phyloP scores from a whole-genome alignment of 2,113 vertebrate species.

The Bubo scandiacus region DNA sequence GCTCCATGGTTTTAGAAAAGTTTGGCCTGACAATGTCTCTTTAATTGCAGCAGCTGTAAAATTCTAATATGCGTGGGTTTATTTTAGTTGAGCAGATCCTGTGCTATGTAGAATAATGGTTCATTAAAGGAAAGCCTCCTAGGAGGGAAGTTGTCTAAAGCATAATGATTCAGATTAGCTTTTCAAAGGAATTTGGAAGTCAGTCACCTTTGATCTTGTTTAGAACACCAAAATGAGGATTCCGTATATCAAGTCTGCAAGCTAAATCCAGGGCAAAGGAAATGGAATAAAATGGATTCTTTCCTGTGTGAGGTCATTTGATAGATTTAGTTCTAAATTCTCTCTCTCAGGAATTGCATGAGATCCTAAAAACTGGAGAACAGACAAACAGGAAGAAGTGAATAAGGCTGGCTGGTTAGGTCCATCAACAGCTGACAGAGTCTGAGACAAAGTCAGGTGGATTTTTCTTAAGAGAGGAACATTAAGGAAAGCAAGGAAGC shows the following conservation, averaged over 20 bases:
- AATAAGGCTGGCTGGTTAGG: not conserved
- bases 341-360: not conserved
- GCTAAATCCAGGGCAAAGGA: not conserved
- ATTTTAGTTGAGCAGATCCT: conserved; percentile 14
- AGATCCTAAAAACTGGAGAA: not conserved
- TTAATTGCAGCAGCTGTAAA: conserved; percentile 39
- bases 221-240: conserved; percentile 30
- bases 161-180: conserved; percentile 54
- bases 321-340: conserved; percentile 17
- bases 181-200: conserved; percentile 42
- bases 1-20: not conserved
- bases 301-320: conserved; percentile 24
- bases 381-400: not conserved
- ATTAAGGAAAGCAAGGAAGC: not conserved
- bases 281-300: conserved; percentile 49
- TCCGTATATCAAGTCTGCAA: conserved; percentile 1
- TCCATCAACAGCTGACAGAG: not conserved
- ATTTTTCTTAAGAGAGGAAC: not conserved
- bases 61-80: not conserved
- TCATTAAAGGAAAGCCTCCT: conserved; percentile 44
- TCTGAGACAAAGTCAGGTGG: not conserved
- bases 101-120: conserved; percentile 14
- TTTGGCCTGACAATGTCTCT: not conserved
- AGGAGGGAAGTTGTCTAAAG: conserved; percentile 24
- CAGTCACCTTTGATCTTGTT: conserved; percentile 62